phyloP scores from a whole-genome alignment of 2,113 vertebrate species.

The Coptodon rendalli region DNA sequence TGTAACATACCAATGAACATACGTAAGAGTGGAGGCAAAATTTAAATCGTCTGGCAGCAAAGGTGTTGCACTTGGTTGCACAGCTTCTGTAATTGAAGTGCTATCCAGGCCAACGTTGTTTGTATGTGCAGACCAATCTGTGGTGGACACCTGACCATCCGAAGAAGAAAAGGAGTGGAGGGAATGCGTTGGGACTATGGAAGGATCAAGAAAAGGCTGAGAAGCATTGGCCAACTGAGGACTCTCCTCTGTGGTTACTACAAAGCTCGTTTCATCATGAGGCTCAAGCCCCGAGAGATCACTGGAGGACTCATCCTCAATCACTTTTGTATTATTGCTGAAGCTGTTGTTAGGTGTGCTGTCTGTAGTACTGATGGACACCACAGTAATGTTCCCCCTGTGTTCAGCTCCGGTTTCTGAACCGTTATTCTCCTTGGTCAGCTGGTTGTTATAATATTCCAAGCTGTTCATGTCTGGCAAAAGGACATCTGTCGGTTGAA shows the following conservation, averaged over 20 bases:
- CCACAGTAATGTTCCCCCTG: conserved; percentile 41
- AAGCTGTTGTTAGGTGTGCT: conserved; percentile 26
- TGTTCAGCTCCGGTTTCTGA: conserved; percentile 44
- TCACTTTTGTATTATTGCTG: conserved; percentile 18
- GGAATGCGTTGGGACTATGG: conserved; percentile 35
- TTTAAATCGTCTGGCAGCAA: conserved; percentile 27
- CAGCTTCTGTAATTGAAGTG: conserved; percentile 25
- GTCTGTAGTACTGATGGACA: conserved; percentile 24
- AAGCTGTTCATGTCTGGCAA: conserved; percentile 79
- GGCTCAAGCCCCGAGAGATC: conserved; percentile 60
- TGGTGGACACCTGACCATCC: conserved; percentile 2
- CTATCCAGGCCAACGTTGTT: not conserved
- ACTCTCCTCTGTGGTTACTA: conserved; percentile 25
- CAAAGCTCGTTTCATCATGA: conserved; percentile 20
- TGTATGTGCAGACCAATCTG: conserved; percentile 32
- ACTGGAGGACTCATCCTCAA: conserved; percentile 53
- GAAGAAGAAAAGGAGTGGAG: conserved; percentile 26
- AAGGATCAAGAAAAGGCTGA: conserved; percentile 48
- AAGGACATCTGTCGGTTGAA: conserved; percentile 73
- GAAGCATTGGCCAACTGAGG: conserved; percentile 33
- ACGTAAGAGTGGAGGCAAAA: conserved; percentile 37
- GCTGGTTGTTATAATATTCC: conserved; percentile 74
- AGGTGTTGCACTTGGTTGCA: conserved; percentile 15
- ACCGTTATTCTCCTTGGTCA: conserved; percentile 58
- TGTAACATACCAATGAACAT: conserved; percentile 61